Evolutionary conservation across 2,888 invertebrate species (phyloP), one percentile per base, ranked within the genome.

Genomic region (Diarsia mendica): DNA sequence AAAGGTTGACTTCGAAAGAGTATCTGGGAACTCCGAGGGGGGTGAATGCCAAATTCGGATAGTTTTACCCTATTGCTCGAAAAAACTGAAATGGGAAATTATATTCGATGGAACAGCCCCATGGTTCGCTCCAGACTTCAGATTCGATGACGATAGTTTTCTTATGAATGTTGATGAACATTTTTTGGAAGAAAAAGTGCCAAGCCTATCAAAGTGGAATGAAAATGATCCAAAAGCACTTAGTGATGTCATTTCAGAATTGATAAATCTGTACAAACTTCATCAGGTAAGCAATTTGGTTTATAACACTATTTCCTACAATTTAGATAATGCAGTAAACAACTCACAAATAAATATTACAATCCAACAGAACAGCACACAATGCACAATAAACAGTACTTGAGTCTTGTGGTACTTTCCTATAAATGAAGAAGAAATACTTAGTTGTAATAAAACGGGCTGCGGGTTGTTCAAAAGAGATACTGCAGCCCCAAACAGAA

Each of bases 71-170:
- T 98, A 97, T 91, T 98, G 98, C 79, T 97, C 97, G 3, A 97
- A 97, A 83, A 96, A 95, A 78, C 91, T 98, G 8, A 97, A 97
- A 85, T 98, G 98, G 98, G 97, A 98, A 89, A 95, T 98, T 20
- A 94, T 98, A 77, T 98, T 98, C 93, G 97, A 98, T 90, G 93
- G 95, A 0, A 92, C 96, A 23, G 93, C 95, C 67, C 97, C 97
- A 10, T 97, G 97, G 92, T 97, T 97, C 89, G 97, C 98, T 9
- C 98, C 98, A 1, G 98, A 98, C 91, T 98, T 98, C 90, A 96
- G 97, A 87, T 98, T 98, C 92, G 97, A 97, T 85, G 98, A 98
- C 91, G 97, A 97, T 60, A 95, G 94, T 67, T 98, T 98, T 91
- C 92, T 97, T 46, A 96, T 94, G 72, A 97, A 97, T 90, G 95